phyloP scores from a whole-genome alignment of 2,797 vertebrate genomes.

The Anisognathus igniventris region DNA sequence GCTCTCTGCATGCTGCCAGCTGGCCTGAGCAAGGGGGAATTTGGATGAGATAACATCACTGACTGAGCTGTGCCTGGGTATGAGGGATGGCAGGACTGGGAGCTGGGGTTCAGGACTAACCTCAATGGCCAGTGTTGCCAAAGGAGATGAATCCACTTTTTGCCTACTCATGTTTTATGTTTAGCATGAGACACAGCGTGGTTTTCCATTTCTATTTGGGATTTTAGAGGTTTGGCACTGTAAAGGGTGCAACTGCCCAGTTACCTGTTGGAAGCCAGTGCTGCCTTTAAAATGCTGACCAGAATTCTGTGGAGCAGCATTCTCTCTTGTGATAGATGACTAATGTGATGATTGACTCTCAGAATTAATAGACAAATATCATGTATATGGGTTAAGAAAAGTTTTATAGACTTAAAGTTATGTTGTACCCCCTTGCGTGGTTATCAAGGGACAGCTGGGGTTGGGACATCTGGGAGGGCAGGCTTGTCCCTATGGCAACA shows the following conservation, averaged over 20 bases:
- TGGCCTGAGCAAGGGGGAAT: neutral
- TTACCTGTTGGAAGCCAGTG: neutral
- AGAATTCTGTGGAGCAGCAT: neutral
- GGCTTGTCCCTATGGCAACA: too few relatives aligned
- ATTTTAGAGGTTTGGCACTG: neutral
- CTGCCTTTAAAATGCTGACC: neutral
- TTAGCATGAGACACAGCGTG: rapidly evolving
- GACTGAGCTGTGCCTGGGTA: neutral
- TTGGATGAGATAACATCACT: neutral
- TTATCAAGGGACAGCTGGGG: too few relatives aligned
- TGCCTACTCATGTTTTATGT: neutral
- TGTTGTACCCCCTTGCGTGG: rapidly evolving
- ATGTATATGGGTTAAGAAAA: too few relatives aligned
- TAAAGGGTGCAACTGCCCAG: neutral
- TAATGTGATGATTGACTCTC: too few relatives aligned
- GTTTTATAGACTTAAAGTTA: too few relatives aligned
- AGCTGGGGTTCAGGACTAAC: neutral
- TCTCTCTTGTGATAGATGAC: neutral
- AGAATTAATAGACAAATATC: too few relatives aligned
- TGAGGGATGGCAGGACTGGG: neutral
- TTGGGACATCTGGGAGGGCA: too few relatives aligned
- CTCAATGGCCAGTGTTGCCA: neutral
- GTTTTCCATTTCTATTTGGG: neutral
- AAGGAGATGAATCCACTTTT: neutral
- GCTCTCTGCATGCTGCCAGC: neutral